Evolutionary conservation across 1,140 invertebrate genomes (phyloP).

Genomic region (Apolygus lucorum): DNA sequence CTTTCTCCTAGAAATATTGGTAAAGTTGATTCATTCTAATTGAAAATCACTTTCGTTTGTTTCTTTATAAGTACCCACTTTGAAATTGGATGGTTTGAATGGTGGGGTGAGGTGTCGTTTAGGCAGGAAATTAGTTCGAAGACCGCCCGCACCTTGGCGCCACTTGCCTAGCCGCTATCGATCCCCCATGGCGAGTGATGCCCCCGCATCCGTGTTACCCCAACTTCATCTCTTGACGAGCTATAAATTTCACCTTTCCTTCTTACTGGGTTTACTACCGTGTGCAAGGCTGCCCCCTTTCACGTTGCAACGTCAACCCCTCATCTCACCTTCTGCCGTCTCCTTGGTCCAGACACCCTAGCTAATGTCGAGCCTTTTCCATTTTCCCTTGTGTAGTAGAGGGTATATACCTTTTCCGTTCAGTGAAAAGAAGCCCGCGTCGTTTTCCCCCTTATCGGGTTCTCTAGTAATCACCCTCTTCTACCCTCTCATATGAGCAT

Average conservation of each 20-base stretch:
- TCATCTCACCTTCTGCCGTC: too few relatives aligned
- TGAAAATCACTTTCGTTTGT: too few relatives aligned
- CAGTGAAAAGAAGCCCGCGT: not conserved
- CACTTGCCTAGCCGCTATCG: not conserved
- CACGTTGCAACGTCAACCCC: too few relatives aligned
- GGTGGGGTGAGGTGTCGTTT: too few relatives aligned
- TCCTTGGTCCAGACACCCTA: too few relatives aligned
- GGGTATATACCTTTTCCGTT: not conserved
- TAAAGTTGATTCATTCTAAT: too few relatives aligned
- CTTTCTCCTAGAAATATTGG: too few relatives aligned
- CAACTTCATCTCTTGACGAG: not conserved
- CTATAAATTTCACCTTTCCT: not conserved
- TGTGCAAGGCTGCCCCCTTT: not conserved
- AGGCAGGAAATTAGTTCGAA: not conserved
- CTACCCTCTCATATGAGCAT: not conserved
- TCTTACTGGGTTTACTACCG: not conserved
- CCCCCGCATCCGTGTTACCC: not conserved
- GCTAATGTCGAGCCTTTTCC: too few relatives aligned
- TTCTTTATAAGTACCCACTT: too few relatives aligned
- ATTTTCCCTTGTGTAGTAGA: not conserved
- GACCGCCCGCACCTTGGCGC: not conserved
- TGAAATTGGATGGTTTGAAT: too few relatives aligned
- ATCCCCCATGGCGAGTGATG: not conserved
- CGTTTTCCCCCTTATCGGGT: not conserved
- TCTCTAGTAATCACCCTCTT: not conserved